Conservation (phyloP, 2,113 vertebrate species). For the Lates calcarifer region DNA sequence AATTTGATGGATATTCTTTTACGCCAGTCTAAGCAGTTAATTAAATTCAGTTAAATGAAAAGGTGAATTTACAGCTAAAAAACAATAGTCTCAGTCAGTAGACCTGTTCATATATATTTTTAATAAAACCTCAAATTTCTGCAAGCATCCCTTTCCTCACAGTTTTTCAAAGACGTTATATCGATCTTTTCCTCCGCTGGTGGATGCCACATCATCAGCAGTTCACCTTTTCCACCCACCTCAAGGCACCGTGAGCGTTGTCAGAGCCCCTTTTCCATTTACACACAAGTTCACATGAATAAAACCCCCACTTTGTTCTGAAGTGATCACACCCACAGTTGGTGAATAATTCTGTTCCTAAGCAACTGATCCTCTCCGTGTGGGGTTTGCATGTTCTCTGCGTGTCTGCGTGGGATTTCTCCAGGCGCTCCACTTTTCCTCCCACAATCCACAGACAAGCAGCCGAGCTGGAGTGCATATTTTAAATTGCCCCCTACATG, state of each 20-base stretch:
- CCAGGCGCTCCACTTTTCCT: conserved; percentile 53
- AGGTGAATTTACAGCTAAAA: not conserved
- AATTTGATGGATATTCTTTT: too few relatives aligned
- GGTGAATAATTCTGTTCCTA: conserved; percentile 76
- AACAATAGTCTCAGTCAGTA: not conserved
- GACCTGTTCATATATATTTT: not conserved
- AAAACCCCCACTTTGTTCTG: conserved; percentile 66
- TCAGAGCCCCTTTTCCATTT: conserved; percentile 32
- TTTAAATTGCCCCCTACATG: conserved; percentile 51
- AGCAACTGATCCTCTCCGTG: conserved; percentile 69
- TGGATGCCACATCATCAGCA: conserved; percentile 19
- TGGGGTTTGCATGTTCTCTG: conserved; percentile 66
- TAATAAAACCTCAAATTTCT: not conserved
- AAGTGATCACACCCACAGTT: conserved; percentile 68
- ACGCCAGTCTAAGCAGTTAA: not conserved
- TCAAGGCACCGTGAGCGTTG: conserved; percentile 24
- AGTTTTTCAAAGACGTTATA: not conserved
- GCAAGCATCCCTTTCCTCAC: not conserved
- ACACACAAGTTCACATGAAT: conserved; percentile 53
- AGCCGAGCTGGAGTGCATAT: conserved; percentile 49
- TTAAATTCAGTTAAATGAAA: not conserved
- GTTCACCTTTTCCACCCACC: conserved; percentile 66
- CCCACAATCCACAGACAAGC: conserved; percentile 56
- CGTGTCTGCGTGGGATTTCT: conserved; percentile 66
- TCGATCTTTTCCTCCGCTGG: conserved; percentile 12